Percentiles rank a stretch among this genome's conserved stretches.
phyloP scores from a whole-genome alignment of 2,888 invertebrate genomes.

The Melanchra persicariae region DNA sequence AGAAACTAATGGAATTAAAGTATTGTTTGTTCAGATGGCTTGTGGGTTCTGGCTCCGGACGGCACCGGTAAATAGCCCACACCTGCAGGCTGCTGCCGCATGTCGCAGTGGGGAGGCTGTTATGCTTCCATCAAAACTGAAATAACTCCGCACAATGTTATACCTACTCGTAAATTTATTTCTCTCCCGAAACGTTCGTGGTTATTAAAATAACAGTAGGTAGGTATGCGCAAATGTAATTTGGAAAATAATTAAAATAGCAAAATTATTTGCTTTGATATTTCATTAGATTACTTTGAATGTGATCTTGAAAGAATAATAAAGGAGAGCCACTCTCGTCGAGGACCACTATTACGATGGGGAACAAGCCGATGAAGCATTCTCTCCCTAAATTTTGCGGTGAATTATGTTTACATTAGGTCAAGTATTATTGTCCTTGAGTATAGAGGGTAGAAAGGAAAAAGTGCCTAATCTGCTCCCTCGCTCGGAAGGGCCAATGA shows the following conservation, averaged over 20 bases:
- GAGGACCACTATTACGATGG: constrained; percentile 43
- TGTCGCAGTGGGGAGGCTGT: constrained; percentile 40
- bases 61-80: constrained; percentile 64
- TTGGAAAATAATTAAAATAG: constrained; percentile 51
- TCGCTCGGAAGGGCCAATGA: constrained; percentile 29
- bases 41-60: constrained; percentile 66
- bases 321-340: constrained; percentile 30
- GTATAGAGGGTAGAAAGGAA: constrained; percentile 56
- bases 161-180: constrained; percentile 26
- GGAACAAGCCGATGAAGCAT: constrained; percentile 60
- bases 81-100: constrained; percentile 16
- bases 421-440: constrained; percentile 69
- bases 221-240: constrained; percentile 35
- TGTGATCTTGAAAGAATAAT: constrained; percentile 38
- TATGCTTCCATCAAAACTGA: constrained; percentile 69
- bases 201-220: constrained; percentile 44
- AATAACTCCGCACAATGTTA: constrained; percentile 59
- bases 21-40: constrained; percentile 77
- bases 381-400: constrained; percentile 63
- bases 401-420: constrained; percentile 69
- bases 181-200: constrained; percentile 48
- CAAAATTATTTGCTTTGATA: constrained; percentile 40
- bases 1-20: constrained; percentile 76
- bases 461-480: constrained; percentile 59
- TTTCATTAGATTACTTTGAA: constrained; percentile 32